Percentiles rank a stretch among this genome's conserved stretches.
Conservation (phyloP, 2,888 invertebrate genomes). For the Emmelina monodactyla region DNA sequence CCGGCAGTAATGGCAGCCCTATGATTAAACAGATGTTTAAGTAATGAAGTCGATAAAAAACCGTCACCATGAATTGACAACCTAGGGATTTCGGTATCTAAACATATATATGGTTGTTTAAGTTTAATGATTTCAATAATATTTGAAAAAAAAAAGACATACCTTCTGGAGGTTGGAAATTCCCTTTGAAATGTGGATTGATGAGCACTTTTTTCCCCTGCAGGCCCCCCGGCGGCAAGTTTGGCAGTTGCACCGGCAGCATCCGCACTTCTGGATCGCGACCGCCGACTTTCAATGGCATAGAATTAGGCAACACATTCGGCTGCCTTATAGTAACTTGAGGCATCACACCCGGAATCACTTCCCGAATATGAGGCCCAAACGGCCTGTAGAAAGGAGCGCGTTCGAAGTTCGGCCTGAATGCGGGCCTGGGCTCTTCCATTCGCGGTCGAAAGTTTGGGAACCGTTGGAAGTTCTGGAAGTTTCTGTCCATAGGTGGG, state of each 20-base stretch:
- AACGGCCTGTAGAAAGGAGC: conserved; percentile 28
- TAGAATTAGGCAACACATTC: conserved; percentile 18
- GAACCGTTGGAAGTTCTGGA: conserved; percentile 19
- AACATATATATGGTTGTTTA: too few species aligned
- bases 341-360: conserved; percentile 31
- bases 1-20: conserved; percentile 24
- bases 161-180: conserved; percentile 66
- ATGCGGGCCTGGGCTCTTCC: conserved; percentile 31
- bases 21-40: too few species aligned
- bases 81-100: too few species aligned
- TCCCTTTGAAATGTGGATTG: conserved; percentile 73
- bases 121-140: too few species aligned
- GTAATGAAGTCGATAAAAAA: background rate
- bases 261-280: conserved; percentile 38
- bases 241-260: conserved; percentile 42
- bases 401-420: conserved; percentile 18
- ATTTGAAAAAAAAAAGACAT: too few species aligned
- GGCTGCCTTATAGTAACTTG: conserved; percentile 43
- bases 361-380: conserved; percentile 28
- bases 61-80: too few species aligned
- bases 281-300: conserved; percentile 8
- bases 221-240: conserved; percentile 37
- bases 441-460: too few species aligned
- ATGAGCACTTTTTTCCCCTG: conserved; percentile 71
- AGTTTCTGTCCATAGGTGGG: conserved; percentile 24